Evolutionary conservation across 2,888 invertebrate genomes (phyloP).

Genomic region (Tinea pellionella): DNA sequence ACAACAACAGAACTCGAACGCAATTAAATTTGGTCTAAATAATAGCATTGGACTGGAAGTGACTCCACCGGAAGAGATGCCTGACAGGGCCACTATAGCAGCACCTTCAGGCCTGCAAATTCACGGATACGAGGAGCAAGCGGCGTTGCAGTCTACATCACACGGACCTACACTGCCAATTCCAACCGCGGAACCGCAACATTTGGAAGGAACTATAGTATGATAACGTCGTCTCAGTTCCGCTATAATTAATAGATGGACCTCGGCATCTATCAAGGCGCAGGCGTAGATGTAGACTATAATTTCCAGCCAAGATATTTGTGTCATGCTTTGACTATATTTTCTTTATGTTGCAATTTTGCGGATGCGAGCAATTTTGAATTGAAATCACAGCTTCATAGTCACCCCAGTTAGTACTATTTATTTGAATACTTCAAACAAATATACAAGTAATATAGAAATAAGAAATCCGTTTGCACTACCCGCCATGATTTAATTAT

Average conservation of each 20-base stretch:
- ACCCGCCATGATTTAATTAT: no score
- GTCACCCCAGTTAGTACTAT: no score
- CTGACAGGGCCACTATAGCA: conserved; percentile 50
- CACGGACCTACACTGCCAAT: conserved; percentile 37
- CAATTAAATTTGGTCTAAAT: conserved; percentile 87
- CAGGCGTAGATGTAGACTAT: neutral
- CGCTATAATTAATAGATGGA: conserved; percentile 79
- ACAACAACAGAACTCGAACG: conserved; percentile 75
- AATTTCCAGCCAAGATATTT: neutral
- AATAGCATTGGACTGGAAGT: conserved; percentile 88
- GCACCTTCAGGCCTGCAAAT: conserved; percentile 27
- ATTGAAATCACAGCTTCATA: no score
- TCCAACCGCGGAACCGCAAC: conserved; percentile 72
- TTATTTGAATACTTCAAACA: no score
- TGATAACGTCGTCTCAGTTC: conserved; percentile 89
- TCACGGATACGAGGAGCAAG: conserved; percentile 60
- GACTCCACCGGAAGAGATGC: conserved; percentile 76
- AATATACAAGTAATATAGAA: no score
- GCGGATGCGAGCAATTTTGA: no score
- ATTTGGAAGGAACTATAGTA: conserved; percentile 91
- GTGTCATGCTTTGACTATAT: no score
- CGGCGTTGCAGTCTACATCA: conserved; percentile 49
- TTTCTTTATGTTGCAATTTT: no score
- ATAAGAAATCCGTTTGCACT: no score
- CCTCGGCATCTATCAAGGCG: conserved; percentile 37